These are phyloP conservation scores for Python bivittatus DNA, from an alignment of 2,113 vertebrate genomes.

Conservation along the genomic window DNA sequence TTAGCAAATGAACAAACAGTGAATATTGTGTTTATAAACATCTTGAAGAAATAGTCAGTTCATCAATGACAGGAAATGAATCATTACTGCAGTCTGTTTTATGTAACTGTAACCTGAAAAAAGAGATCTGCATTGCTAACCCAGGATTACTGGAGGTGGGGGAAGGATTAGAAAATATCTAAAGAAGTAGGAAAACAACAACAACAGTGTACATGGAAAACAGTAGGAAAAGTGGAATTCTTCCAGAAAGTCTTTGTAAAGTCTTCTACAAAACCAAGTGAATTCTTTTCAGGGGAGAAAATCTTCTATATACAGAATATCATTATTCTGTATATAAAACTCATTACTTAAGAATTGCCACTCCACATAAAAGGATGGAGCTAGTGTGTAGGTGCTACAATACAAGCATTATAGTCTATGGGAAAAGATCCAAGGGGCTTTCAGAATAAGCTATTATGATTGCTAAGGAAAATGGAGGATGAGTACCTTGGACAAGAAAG, in stretches of 20 bases:
- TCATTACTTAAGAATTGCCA: slow-evolving; percentile 61
- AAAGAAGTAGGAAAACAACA: slow-evolving; percentile 29
- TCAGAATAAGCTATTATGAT: too few species aligned
- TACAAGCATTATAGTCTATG: slow-evolving; percentile 18
- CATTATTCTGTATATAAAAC: too few species aligned
- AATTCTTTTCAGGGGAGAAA: slow-evolving; percentile 48
- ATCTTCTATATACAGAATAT: slow-evolving; percentile 58
- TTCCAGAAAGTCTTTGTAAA: slow-evolving; percentile 51
- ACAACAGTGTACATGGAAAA: not conserved
- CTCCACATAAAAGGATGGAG: slow-evolving; percentile 26
- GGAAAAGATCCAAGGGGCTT: too few species aligned
- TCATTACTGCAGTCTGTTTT: not conserved
- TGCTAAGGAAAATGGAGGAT: too few species aligned
- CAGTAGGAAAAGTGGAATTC: slow-evolving; percentile 25
- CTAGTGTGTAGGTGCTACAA: not conserved
- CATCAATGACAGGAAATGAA: not conserved
- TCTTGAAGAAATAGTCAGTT: slow-evolving; percentile 8
- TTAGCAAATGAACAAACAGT: not conserved
- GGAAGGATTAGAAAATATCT: not conserved
- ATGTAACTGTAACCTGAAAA: not conserved
- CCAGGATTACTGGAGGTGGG: not conserved
- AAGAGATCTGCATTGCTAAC: slow-evolving; percentile 14
- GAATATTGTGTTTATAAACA: slow-evolving; percentile 19
- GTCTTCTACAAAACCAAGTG: slow-evolving; percentile 29
- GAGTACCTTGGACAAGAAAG: too few species aligned